These are phyloP conservation scores for Brienomyrus brachyistius DNA, from an alignment of 2,113 vertebrate genomes.

Conservation along the genomic window DNA sequence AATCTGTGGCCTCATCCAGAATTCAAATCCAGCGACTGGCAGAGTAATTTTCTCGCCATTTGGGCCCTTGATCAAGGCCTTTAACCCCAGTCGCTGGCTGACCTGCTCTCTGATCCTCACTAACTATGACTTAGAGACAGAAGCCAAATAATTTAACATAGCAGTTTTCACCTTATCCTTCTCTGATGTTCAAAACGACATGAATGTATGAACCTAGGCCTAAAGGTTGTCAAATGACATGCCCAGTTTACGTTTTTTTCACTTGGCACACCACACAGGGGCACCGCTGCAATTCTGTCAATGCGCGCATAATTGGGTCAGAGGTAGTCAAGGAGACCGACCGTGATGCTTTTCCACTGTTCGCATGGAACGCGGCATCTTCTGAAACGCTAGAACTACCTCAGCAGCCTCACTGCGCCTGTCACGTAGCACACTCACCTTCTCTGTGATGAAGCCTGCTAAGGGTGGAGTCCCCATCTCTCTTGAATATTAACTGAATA, in stretches of 20 bases:
- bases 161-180: not conserved
- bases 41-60: not conserved
- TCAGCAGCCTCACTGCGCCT: not conserved
- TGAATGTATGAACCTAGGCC: not conserved
- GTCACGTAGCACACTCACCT: too few species aligned
- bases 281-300: not conserved
- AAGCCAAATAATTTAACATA: not conserved
- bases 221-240: not conserved
- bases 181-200: not conserved
- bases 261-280: not conserved
- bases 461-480: not conserved
- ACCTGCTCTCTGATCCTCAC: not conserved
- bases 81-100: not conserved
- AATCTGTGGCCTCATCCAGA: not conserved
- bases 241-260: not conserved
- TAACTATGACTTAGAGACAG: not conserved
- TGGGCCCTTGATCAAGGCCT: not conserved
- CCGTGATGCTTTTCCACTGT: not conserved
- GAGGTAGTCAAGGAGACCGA: not conserved
- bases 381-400: not conserved
- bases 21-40: not conserved
- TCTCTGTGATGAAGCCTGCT: not conserved
- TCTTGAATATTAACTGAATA: not conserved
- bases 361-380: not conserved
- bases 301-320: not conserved